Conservation (phyloP, 2,113 vertebrate species). For the Ahaetulla prasina region DNA sequence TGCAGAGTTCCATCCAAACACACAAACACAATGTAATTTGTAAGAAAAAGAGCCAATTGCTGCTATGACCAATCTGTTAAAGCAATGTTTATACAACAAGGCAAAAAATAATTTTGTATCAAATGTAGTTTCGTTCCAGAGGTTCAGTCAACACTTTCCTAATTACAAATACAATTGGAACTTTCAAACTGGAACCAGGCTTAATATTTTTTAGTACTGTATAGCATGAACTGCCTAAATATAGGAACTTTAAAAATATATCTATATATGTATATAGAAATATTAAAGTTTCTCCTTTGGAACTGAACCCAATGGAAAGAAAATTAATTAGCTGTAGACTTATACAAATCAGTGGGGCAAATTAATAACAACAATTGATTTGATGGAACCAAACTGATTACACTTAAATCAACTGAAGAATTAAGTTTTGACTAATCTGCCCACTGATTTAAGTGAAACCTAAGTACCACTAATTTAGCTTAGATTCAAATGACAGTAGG, state of each 20-base stretch:
- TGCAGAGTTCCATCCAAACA: not conserved
- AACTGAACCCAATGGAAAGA: not conserved
- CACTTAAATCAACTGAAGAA: not conserved
- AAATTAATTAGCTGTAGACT: not conserved
- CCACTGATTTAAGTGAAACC: not conserved
- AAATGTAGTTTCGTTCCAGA: not conserved
- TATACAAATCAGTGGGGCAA: not conserved
- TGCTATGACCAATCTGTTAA: not conserved
- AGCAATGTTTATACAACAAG: not conserved
- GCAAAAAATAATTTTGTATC: not conserved
- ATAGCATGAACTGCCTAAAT: not conserved
- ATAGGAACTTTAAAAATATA: not conserved
- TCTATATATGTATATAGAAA: not conserved
- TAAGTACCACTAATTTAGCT: not conserved
- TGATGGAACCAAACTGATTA: not conserved
- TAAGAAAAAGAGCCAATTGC: not conserved
- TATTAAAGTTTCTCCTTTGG: not conserved
- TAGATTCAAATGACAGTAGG: not conserved
- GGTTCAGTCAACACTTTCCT: not conserved
- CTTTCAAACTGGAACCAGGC: not conserved
- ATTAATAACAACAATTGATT: not conserved
- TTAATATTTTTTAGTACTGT: not conserved
- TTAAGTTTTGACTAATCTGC: not conserved
- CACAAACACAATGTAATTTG: not conserved
- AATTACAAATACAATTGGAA: constrained; percentile 2